Conservation (phyloP, 2,797 vertebrate genomes). For the Rhadinocentrus ornatus region DNA sequence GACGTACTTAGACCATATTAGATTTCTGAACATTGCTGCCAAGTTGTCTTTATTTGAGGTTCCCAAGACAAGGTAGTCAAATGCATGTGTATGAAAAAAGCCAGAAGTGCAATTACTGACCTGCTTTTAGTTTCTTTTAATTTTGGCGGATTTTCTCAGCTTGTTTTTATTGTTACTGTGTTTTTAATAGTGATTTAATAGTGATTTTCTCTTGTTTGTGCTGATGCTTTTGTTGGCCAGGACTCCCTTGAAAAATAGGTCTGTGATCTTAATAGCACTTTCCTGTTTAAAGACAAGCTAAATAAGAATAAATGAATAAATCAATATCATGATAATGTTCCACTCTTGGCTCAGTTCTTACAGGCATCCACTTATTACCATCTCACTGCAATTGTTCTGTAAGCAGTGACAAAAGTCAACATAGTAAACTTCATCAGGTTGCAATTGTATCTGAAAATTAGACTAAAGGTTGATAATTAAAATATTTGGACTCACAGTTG, state of each 20-base stretch:
- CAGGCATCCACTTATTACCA: not conserved
- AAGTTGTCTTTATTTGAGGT: no score
- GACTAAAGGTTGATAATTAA: not conserved
- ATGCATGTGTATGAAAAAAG: no score
- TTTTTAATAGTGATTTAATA: no score
- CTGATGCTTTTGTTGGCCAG: no score
- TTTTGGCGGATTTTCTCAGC: no score
- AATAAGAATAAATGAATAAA: not conserved
- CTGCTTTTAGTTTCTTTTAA: no score
- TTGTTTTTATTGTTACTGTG: no score
- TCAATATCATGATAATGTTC: not conserved
- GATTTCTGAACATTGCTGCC: no score
- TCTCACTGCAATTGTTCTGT: not conserved
- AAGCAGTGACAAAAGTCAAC: not conserved
- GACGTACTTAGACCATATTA: no score
- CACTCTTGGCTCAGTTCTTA: not conserved
- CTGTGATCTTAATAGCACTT: not conserved
- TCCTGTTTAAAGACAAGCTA: not conserved
- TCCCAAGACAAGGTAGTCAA: no score
- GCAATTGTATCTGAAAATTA: not conserved
- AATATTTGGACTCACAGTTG: not conserved
- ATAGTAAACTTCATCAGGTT: not conserved
- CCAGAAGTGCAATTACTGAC: no score
- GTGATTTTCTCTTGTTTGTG: not conserved
- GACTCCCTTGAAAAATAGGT: no score